Evolutionary conservation across 2,888 invertebrate species (phyloP), one percentile per base, ranked within the genome.

Genomic region (Himalopsyche japonica): DNA sequence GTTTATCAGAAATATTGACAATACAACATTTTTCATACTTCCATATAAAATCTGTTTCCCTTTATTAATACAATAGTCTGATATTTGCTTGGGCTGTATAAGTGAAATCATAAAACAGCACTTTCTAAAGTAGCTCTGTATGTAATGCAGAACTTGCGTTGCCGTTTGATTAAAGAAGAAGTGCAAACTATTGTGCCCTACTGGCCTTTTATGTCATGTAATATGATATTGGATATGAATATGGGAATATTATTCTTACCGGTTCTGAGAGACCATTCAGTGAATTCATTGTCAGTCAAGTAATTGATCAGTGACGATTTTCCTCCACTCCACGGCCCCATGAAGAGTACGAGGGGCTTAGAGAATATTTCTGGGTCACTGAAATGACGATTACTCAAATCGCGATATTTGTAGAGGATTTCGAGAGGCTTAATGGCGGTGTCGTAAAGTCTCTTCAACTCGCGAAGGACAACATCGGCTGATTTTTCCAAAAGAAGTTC

Each of bases 271-370:
- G 97, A 95, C 90, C 95, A 95, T 88, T 95, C 94, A 37, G 95
- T 96, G 89, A 96, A 96, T 90, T 98, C 97, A 87, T 96, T 95
- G 86, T 97, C 96, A 64, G 97, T 94, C 87, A 98, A 92, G 91
- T 98, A 98, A 91, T 98, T 98, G 87, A 98, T 95, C 88, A 98
- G 97, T 81, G 97, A 96, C 1, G 98, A 98, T 92, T 98, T 98
- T 87, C 98, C 98, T 85, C 98, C 98, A 89, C 98, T 98, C 97
- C 98, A 98, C 57, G 98, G 98, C 70, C 98, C 98, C 96, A 98
- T 97, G 89, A 98, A 97, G 6, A 98, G 93, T 81, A 98, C 94
- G 89, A 98, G 92, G 2, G 98, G 98, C 89, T 98, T 98, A 3
- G 98, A 97, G 90, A 97, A 97, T 89, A 98, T 97, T 93, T 98